phyloP scores from a whole-genome alignment of 2,797 vertebrate genomes.

The Somateria mollissima region DNA sequence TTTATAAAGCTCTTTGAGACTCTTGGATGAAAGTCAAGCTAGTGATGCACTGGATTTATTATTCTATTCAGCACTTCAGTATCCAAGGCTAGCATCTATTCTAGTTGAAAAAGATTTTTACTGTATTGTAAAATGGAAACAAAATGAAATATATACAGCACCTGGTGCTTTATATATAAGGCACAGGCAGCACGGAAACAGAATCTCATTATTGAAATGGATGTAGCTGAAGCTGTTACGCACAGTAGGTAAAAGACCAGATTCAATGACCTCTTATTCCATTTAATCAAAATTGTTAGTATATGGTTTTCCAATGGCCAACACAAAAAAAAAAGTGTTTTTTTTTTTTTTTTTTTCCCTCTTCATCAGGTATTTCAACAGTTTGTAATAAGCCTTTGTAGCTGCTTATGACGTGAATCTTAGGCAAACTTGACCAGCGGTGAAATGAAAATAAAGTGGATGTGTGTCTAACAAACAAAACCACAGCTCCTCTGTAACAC shows the following conservation, averaged over 20 bases:
- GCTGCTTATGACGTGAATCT: slow-evolving; percentile 37
- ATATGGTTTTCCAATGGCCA: slow-evolving; percentile 42
- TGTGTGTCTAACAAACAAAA: slow-evolving; percentile 36
- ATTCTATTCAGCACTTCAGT: slow-evolving; percentile 58
- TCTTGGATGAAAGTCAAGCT: slow-evolving; percentile 54
- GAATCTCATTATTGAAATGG: slow-evolving; percentile 59
- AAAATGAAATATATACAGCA: slow-evolving; percentile 65
- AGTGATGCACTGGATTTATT: slow-evolving; percentile 55
- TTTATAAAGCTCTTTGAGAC: slow-evolving; percentile 65
- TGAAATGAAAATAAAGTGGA: slow-evolving; percentile 31
- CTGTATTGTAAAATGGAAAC: slow-evolving; percentile 65
- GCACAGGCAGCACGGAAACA: slow-evolving; percentile 43
- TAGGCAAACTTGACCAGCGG: slow-evolving; percentile 6
- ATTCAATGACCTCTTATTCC: slow-evolving; percentile 60
- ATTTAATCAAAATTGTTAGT: slow-evolving; percentile 65
- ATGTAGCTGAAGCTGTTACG: slow-evolving; percentile 52
- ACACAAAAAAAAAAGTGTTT: slow-evolving; percentile 8
- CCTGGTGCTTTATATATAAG: slow-evolving; percentile 46
- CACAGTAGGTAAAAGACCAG: slow-evolving; percentile 52
- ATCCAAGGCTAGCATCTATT: slow-evolving; percentile 65
- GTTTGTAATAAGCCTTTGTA: slow-evolving; percentile 47
- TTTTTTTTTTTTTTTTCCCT: not conserved
- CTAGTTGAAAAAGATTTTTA: slow-evolving; percentile 63
- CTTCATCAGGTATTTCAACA: slow-evolving; percentile 22
- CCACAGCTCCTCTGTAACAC: not conserved